Evolutionary conservation across 2,797 vertebrate species (phyloP), one percentile per base, ranked within the genome.

Genomic region (Carduelis carduelis): DNA sequence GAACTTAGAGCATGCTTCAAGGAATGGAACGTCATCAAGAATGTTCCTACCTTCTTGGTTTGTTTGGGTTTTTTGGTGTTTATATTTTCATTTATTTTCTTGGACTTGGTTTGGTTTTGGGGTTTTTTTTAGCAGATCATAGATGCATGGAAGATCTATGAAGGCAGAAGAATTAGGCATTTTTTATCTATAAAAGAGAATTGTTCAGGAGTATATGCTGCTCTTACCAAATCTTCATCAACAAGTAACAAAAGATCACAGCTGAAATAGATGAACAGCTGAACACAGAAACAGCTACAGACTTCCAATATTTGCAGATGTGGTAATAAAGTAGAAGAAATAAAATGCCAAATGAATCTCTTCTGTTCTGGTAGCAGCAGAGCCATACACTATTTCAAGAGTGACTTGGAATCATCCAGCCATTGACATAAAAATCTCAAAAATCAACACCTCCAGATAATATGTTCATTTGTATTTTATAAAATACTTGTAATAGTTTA

Each of bases 41-140:
- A 64, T 1, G 0, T 52, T 52, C 14, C 24, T 24, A 39, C 8
- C 24, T 57, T 41, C 59, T 41, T 9, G 0, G 9, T 32, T 60
- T 39, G 9, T 50, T 65, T 59, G 39, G 17, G 10, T 1, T 34
- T 66, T 76, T 70, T 34, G 9, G 9, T 44, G 12, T 57, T 64
- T 52, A 20, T 23, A 5, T 77, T 69, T 76, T 69, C 1, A 1
- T 43, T 75, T 63, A 15, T 39, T 63, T 63, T 43, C 34, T 24
- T 60, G 15, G 71, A 60, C 23, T 37, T 46, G 9, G 12, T 19
- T 43, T 27, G 12, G 1, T 17, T 44, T 61, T 10, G 8, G 6
- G 3, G 2, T 32, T 41, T 41, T 77, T 44, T 77, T 44, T 44
- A 57, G 14, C 10, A 70, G 39, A 57, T 44, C 20, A 56, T 6